phyloP scores from a whole-genome alignment of 2,113 vertebrate species.

The Myrmecophaga tridactyla region DNA sequence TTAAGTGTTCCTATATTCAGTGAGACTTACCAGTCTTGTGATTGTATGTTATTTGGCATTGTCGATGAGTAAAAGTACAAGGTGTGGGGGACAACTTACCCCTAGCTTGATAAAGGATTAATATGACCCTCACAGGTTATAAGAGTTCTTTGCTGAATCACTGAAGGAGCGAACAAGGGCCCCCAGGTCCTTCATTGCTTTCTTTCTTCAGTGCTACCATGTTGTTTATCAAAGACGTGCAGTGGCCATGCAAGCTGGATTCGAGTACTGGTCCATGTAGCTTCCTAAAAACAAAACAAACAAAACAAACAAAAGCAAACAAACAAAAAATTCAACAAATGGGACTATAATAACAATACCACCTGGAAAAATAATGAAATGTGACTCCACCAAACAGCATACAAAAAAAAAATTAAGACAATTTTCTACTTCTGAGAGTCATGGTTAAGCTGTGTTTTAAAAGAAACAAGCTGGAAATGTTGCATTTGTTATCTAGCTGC shows the following conservation, averaged over 20 bases:
- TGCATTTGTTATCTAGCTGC: background rate
- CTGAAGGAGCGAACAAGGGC: background rate
- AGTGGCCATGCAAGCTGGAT: too few relatives aligned
- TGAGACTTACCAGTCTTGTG: background rate
- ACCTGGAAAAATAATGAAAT: too few relatives aligned
- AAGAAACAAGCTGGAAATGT: background rate
- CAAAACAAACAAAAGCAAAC: too few relatives aligned
- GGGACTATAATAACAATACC: too few relatives aligned
- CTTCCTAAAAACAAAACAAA: too few relatives aligned
- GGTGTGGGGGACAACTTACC: background rate
- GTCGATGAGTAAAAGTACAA: background rate
- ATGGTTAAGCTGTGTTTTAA: background rate
- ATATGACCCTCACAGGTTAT: background rate
- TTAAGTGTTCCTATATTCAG: background rate
- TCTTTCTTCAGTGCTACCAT: background rate
- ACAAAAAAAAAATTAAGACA: too few relatives aligned
- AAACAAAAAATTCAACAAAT: too few relatives aligned
- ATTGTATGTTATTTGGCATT: background rate
- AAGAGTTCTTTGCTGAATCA: background rate
- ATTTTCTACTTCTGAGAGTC: background rate
- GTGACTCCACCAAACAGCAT: too few relatives aligned
- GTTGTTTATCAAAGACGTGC: background rate
- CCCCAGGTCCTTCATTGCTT: background rate
- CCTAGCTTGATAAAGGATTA: background rate
- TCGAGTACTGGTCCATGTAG: too few relatives aligned